phyloP scores from a whole-genome alignment of 2,113 vertebrate species.

The Aegotheles bennettii region DNA sequence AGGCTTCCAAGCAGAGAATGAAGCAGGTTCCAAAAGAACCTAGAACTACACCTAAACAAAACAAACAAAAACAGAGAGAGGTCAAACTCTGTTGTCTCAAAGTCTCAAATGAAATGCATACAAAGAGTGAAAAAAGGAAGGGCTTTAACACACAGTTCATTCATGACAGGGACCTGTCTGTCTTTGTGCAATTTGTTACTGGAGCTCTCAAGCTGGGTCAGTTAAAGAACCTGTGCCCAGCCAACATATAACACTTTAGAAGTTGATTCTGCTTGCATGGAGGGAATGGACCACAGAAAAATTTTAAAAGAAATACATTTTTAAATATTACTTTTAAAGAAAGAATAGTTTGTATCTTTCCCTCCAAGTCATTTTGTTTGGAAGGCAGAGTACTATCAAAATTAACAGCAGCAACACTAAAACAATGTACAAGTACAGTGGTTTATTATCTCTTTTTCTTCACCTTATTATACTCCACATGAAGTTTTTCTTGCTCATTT shows the following conservation, averaged over 20 bases:
- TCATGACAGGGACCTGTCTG: neutral
- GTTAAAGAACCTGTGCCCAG: neutral
- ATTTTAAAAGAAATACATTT: neutral
- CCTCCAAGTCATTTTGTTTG: neutral
- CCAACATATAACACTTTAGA: neutral
- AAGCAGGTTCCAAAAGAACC: neutral
- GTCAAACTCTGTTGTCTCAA: neutral
- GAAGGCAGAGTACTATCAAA: neutral
- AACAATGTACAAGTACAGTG: neutral
- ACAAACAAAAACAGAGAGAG: neutral
- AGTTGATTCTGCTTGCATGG: neutral
- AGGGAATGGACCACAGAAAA: neutral
- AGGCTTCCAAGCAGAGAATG: neutral
- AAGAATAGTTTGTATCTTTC: neutral
- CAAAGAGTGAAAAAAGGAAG: neutral
- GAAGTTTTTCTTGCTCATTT: constrained; percentile 95
- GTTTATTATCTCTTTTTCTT: neutral
- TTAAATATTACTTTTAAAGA: neutral
- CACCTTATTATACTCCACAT: constrained; percentile 97
- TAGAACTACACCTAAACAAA: neutral
- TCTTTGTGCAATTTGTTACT: neutral
- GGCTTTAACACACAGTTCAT: neutral
- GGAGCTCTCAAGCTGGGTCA: neutral
- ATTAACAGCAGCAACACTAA: neutral
- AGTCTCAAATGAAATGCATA: neutral